These are phyloP conservation scores for Paguma larvata DNA, from an alignment of 2,797 vertebrate genomes.

Conservation along the genomic window DNA sequence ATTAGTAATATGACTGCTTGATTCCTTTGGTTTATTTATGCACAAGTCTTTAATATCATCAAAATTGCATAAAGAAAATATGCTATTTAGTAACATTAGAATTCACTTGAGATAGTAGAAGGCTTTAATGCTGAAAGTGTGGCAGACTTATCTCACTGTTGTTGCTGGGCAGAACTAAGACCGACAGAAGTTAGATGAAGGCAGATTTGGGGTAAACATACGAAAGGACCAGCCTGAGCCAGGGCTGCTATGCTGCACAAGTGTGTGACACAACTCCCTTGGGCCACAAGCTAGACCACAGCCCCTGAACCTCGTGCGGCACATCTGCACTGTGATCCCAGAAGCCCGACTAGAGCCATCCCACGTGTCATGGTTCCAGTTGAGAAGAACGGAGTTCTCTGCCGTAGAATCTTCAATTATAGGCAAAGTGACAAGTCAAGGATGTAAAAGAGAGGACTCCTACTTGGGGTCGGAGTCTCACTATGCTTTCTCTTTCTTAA, in stretches of 20 bases:
- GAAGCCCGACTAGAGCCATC: not conserved
- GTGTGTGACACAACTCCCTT: not conserved
- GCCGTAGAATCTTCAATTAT: not conserved
- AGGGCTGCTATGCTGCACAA: not conserved
- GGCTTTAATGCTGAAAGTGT: not conserved
- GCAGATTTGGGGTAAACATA: not conserved
- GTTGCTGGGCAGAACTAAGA: not conserved
- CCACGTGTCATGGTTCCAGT: not conserved
- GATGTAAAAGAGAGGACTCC: not conserved
- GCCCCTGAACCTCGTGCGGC: not conserved
- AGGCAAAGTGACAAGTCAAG: not conserved
- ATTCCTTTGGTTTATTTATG: conserved; percentile 17
- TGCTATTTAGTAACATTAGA: not conserved
- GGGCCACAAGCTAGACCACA: not conserved
- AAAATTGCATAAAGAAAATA: conserved; percentile 42
- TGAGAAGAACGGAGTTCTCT: not conserved
- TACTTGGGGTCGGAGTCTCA: not conserved
- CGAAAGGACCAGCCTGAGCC: not conserved
- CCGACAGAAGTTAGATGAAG: not conserved
- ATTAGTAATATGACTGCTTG: conserved; percentile 18
- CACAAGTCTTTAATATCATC: conserved; percentile 13
- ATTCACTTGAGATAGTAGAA: not conserved
- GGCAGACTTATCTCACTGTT: not conserved
- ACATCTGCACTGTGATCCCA: not conserved
- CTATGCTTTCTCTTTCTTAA: not conserved